Evolutionary conservation across 2,113 vertebrate species (phyloP).

Genomic region (Brachionichthys hirsutus): DNA sequence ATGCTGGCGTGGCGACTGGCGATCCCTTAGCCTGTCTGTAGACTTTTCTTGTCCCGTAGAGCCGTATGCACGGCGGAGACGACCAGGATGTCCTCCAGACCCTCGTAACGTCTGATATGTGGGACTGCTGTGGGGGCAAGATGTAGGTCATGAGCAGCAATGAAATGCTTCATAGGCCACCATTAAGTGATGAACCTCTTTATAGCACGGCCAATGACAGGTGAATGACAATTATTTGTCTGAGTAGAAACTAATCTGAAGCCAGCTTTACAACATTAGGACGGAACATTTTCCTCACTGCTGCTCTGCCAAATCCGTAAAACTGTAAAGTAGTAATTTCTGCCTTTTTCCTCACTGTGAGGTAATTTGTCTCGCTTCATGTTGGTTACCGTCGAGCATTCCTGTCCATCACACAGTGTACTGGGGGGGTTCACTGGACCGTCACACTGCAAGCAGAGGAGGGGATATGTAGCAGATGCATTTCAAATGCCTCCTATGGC

Average conservation of each 20-base stretch:
- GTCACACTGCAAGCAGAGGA: constrained; percentile 15
- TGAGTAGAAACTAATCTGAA: constrained; percentile 8
- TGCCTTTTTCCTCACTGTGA: constrained; percentile 12
- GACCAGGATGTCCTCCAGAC: constrained; percentile 26
- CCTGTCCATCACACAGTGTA: constrained; percentile 1
- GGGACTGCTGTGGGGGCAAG: constrained; percentile 5
- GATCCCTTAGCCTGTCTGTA: too few relatives aligned
- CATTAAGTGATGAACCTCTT: constrained; percentile 39
- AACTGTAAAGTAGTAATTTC: constrained; percentile 10
- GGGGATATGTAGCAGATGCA: constrained; percentile 26
- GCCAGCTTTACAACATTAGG: constrained; percentile 10
- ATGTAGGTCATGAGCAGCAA: constrained; percentile 33
- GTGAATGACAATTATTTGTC: constrained; percentile 36
- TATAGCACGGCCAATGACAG: constrained; percentile 44
- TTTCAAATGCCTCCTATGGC: constrained; percentile 34
- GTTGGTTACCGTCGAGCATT: constrained; percentile 26
- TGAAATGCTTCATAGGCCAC: constrained; percentile 49
- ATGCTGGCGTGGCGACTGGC: too few relatives aligned
- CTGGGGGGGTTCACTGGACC: constrained; percentile 18
- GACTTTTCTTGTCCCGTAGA: neutral
- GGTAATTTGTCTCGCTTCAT: constrained; percentile 31
- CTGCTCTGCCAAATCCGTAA: constrained; percentile 1
- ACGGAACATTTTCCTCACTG: neutral
- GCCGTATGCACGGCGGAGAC: neutral
- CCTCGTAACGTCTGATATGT: constrained; percentile 29